Evolutionary conservation across 2,113 vertebrate species (phyloP).

Genomic region (Melanerpes aurifrons): DNA sequence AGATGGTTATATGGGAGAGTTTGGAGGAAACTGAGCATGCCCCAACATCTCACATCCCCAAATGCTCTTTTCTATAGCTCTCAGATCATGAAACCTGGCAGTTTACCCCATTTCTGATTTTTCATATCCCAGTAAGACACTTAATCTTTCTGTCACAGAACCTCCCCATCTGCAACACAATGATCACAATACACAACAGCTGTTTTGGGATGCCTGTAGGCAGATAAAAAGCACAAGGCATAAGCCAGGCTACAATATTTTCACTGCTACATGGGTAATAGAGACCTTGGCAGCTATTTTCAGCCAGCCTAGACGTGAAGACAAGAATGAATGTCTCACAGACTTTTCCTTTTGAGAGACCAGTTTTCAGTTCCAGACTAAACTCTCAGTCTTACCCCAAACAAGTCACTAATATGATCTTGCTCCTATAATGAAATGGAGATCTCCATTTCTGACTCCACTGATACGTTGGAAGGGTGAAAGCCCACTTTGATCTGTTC

Average conservation of each 20-base stretch:
- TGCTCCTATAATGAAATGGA: neutral
- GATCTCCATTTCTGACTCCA: neutral
- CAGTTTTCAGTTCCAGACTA: neutral
- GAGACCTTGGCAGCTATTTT: neutral
- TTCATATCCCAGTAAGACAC: neutral
- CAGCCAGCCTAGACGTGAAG: neutral
- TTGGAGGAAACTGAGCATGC: neutral
- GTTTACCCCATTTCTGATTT: neutral
- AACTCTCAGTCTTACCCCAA: neutral
- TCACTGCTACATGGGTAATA: neutral
- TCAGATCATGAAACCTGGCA: neutral
- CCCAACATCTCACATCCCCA: neutral
- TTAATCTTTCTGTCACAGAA: neutral
- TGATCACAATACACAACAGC: neutral
- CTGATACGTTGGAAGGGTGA: neutral
- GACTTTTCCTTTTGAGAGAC: neutral
- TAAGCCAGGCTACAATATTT: neutral
- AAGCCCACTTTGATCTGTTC: neutral
- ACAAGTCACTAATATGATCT: neutral
- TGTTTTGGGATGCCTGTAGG: neutral
- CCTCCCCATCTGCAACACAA: neutral
- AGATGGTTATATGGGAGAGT: neutral
- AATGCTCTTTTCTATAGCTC: neutral
- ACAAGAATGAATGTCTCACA: neutral
- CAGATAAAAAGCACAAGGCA: neutral